A percentile compares a stretch with the other conserved stretches of the same genome.
These are phyloP conservation scores for Chaetops frenatus DNA, from an alignment of 2,113 vertebrate species.

Conservation along the genomic window DNA sequence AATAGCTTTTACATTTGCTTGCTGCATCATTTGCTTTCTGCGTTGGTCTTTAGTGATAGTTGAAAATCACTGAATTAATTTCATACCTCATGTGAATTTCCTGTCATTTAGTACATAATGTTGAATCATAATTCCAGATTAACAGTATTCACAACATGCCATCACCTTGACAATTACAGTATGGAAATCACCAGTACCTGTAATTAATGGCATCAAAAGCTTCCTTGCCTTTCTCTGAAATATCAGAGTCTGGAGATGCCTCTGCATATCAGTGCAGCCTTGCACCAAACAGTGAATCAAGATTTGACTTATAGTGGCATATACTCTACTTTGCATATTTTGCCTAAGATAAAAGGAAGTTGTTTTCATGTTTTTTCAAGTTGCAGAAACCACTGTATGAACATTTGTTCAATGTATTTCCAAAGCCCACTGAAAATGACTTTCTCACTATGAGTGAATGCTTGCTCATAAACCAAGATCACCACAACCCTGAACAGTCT, in stretches of 20 bases:
- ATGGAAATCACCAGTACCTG: background rate
- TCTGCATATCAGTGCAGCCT: background rate
- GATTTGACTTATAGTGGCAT: background rate
- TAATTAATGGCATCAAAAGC: background rate
- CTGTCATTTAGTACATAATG: background rate
- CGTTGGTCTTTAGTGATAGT: background rate
- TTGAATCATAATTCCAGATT: background rate
- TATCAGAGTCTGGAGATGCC: background rate
- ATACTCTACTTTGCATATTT: background rate
- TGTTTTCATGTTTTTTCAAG: background rate
- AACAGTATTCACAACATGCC: background rate
- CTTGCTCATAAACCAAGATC: background rate
- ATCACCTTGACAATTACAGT: background rate
- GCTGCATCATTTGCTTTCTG: background rate
- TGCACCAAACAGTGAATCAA: background rate
- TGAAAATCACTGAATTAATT: background rate
- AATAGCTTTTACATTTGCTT: background rate
- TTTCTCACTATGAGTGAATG: background rate
- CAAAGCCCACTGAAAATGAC: background rate
- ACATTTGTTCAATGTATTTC: background rate
- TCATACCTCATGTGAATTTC: background rate
- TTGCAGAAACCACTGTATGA: background rate
- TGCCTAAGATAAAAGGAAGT: background rate
- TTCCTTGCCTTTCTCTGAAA: background rate
- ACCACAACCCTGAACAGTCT: background rate